phyloP scores from a whole-genome alignment of 2,113 vertebrate species.

The Colius striatus region DNA sequence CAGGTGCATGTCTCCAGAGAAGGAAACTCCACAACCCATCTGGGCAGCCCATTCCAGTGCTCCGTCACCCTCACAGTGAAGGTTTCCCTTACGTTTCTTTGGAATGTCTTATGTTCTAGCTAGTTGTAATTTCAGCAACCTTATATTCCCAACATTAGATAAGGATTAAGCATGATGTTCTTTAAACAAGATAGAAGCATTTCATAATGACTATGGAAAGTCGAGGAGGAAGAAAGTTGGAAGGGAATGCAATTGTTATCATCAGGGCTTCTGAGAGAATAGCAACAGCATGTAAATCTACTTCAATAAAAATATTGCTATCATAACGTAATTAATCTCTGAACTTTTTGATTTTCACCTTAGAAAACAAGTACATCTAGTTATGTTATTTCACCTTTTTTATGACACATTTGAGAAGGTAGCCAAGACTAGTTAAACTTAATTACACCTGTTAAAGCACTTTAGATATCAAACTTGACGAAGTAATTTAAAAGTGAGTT shows the following conservation, averaged over 20 bases:
- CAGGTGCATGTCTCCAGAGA: too few relatives aligned
- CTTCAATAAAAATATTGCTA: slow-evolving; percentile 37
- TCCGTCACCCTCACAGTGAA: too few relatives aligned
- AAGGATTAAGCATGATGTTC: slow-evolving; percentile 55
- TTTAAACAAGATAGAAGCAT: slow-evolving; percentile 72
- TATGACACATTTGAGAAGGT: slow-evolving; percentile 61
- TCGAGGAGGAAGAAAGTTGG: slow-evolving; percentile 14
- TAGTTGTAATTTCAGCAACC: slow-evolving; percentile 57
- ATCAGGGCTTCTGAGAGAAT: background rate
- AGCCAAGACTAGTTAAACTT: slow-evolving; percentile 50
- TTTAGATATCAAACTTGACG: slow-evolving; percentile 54
- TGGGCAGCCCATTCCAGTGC: too few relatives aligned
- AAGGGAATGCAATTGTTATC: background rate
- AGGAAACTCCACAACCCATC: too few relatives aligned
- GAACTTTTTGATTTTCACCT: slow-evolving; percentile 52
- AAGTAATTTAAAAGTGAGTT: slow-evolving; percentile 30
- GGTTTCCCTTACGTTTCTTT: too few relatives aligned
- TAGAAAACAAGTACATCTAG: slow-evolving; percentile 37
- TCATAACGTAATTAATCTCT: background rate
- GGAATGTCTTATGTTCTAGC: background rate
- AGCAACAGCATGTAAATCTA: background rate
- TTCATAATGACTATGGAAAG: slow-evolving; percentile 60
- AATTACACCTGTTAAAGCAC: slow-evolving; percentile 59
- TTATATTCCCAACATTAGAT: slow-evolving; percentile 64
- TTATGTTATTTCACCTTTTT: slow-evolving; percentile 55